phyloP scores from a whole-genome alignment of 2,888 invertebrate genomes.

The Lacanobia wlatinum region DNA sequence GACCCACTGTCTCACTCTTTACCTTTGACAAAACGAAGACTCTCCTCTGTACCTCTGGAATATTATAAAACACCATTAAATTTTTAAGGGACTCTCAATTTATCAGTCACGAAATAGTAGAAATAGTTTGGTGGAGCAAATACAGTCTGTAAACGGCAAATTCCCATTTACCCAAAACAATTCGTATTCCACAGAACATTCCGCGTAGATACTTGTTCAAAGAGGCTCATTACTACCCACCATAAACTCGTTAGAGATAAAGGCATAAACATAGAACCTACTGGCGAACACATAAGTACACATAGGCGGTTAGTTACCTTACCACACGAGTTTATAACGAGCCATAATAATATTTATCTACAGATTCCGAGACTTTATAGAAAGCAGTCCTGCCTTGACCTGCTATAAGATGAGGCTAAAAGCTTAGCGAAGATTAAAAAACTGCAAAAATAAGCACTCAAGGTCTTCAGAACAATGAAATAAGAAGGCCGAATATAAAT shows the following conservation, averaged over 20 bases:
- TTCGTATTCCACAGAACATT: background rate
- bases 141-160: background rate
- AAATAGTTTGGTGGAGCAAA: background rate
- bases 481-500: background rate
- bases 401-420: constrained; percentile 22
- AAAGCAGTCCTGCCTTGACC: constrained; percentile 69
- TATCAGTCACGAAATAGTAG: background rate
- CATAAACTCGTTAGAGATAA: constrained; percentile 26
- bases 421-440: constrained; percentile 25
- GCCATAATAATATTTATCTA: constrained; percentile 34
- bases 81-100: background rate
- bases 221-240: constrained; percentile 8
- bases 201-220: background rate
- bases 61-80: background rate
- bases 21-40: no score
- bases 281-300: background rate
- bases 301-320: constrained; percentile 20
- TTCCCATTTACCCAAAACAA: background rate
- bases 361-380: constrained; percentile 42
- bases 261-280: constrained; percentile 7
- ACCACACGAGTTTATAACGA: constrained; percentile 27
- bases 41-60: no score
- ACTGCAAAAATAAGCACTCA: constrained; percentile 16
- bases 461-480: constrained; percentile 1
- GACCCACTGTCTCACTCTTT: no score